Evolutionary conservation across 2,797 vertebrate genomes (phyloP).

Genomic region (Pteropus rufus): DNA sequence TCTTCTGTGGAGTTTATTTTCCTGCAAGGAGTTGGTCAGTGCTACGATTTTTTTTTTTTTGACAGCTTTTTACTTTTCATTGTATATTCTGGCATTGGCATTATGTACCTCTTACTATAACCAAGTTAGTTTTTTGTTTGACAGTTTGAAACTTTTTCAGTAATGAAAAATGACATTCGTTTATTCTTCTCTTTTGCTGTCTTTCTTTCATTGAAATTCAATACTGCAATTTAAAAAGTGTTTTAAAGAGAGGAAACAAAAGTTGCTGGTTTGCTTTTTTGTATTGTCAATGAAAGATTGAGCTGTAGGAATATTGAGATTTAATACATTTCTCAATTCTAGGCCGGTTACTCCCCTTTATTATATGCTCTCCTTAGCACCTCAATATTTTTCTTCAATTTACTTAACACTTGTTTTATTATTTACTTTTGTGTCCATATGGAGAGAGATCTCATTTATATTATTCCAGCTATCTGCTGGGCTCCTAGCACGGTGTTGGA

Average conservation of each 20-base stretch:
- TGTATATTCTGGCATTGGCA: background rate
- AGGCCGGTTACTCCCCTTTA: background rate
- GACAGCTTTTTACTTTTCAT: background rate
- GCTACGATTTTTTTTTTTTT: background rate
- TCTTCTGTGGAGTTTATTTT: background rate
- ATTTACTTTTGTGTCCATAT: background rate
- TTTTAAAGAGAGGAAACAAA: background rate
- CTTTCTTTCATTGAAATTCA: background rate
- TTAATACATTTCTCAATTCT: background rate
- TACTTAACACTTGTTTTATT: background rate
- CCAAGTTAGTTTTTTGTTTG: background rate
- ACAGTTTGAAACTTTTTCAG: background rate
- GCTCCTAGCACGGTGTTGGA: background rate
- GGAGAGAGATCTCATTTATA: background rate
- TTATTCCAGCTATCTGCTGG: background rate
- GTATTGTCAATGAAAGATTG: background rate
- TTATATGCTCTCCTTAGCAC: background rate
- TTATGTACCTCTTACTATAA: background rate
- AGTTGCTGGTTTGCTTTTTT: background rate
- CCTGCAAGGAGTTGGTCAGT: background rate
- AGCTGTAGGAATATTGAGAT: background rate
- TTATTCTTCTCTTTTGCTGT: background rate
- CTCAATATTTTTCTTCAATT: background rate
- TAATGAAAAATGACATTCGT: background rate
- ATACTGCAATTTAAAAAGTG: background rate